These are phyloP conservation scores for Dasypus novemcinctus DNA, from an alignment of 2,113 vertebrate genomes.

Conservation along the genomic window DNA sequence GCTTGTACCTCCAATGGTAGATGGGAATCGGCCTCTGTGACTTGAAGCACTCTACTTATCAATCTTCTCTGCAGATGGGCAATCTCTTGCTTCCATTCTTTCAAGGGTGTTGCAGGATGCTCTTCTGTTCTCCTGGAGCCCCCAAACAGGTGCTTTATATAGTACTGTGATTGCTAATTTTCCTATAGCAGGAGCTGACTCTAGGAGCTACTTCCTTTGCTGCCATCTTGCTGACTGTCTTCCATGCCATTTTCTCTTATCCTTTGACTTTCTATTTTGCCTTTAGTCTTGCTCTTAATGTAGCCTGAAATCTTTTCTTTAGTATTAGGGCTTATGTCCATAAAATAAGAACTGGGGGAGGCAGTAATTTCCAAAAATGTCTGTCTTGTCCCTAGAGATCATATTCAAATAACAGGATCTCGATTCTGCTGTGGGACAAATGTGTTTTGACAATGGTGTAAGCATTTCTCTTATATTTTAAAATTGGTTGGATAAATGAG, in stretches of 20 bases:
- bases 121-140: no score
- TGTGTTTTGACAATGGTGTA: background rate
- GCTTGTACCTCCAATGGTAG: no score
- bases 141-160: no score
- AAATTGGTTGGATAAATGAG: background rate
- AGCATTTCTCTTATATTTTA: constrained; percentile 12
- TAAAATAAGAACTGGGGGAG: background rate
- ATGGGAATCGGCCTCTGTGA: no score
- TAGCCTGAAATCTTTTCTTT: background rate
- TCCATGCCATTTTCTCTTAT: constrained; percentile 32
- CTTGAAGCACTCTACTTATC: no score
- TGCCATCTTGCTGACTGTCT: no score
- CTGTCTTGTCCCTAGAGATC: background rate
- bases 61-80: no score
- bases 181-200: no score
- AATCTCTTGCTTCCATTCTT: no score
- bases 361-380: background rate
- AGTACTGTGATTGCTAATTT: no score
- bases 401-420: background rate
- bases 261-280: background rate
- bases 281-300: background rate
- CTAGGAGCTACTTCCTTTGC: no score
- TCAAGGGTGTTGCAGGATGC: no score
- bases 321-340: background rate
- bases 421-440: background rate